Conservation (phyloP, 1,140 invertebrate genomes). For the Neuroterus valhalla region DNA sequence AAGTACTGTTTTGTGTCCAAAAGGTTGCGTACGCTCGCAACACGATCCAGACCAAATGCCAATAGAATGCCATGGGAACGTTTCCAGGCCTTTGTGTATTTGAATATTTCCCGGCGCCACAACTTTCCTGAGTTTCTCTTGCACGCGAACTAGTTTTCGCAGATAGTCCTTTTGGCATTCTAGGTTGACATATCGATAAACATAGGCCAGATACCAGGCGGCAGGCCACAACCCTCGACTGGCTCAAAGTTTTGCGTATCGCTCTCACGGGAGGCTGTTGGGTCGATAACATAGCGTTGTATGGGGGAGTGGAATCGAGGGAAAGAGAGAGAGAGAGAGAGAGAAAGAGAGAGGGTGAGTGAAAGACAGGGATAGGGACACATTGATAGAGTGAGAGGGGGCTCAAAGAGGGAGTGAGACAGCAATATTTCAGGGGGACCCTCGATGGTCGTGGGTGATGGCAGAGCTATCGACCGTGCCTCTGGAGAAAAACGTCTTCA, state of each 20-base stretch:
- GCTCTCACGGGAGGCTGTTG: constrained; percentile 54
- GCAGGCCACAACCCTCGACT: constrained; percentile 11
- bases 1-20: too few relatives aligned
- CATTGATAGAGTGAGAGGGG: constrained; percentile 2
- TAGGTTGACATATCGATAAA: constrained; percentile 15
- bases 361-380: background rate
- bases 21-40: too few relatives aligned
- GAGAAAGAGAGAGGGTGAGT: background rate
- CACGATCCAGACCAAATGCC: too few relatives aligned
- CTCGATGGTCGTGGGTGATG: constrained; percentile 43
- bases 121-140: too few relatives aligned
- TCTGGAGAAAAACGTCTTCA: constrained; percentile 55
- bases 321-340: constrained; percentile 14
- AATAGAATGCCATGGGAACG: too few relatives aligned
- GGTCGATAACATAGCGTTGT: constrained; percentile 55
- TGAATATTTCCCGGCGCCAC: too few relatives aligned
- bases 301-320: constrained; percentile 3
- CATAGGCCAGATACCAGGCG: background rate
- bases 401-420: background rate
- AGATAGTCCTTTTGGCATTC: too few relatives aligned
- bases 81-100: too few relatives aligned
- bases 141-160: too few relatives aligned
- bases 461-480: constrained; percentile 58
- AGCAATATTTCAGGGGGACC: constrained; percentile 25
- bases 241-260: constrained; percentile 53